These are phyloP conservation scores for Turdus rufiventris DNA, from an alignment of 2,113 vertebrate species.

Conservation along the genomic window DNA sequence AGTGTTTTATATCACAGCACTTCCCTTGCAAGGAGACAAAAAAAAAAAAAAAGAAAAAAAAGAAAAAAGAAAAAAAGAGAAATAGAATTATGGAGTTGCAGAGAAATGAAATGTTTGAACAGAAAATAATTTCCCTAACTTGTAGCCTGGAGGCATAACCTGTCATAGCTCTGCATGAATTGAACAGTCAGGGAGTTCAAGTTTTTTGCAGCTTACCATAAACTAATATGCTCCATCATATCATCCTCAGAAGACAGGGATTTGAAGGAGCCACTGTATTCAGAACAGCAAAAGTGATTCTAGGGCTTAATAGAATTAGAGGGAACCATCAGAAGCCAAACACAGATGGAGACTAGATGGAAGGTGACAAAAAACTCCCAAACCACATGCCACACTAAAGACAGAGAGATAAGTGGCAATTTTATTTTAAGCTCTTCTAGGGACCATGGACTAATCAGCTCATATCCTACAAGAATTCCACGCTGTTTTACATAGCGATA, in stretches of 20 bases:
- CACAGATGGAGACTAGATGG: neutral
- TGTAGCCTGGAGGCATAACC: slow-evolving; percentile 58
- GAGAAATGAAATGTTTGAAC: slow-evolving; percentile 71
- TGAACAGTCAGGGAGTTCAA: slow-evolving; percentile 64
- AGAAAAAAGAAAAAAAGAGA: neutral
- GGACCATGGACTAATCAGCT: neutral
- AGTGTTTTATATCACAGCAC: neutral
- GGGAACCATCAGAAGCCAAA: neutral
- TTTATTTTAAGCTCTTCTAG: neutral
- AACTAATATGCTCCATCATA: slow-evolving; percentile 59
- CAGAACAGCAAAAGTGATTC: slow-evolving; percentile 24
- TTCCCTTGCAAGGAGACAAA: neutral
- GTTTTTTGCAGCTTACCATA: slow-evolving; percentile 59
- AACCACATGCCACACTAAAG: neutral
- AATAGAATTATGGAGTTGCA: slow-evolving; percentile 55
- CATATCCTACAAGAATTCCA: neutral
- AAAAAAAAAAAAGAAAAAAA: neutral
- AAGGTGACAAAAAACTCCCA: slow-evolving; percentile 8
- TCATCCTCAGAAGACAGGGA: slow-evolving; percentile 43
- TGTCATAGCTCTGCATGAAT: slow-evolving; percentile 63
- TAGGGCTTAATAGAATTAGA: slow-evolving; percentile 17
- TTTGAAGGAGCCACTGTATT: slow-evolving; percentile 40
- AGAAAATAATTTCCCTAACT: slow-evolving; percentile 73
- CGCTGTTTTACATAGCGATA: neutral
- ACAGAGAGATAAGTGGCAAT: neutral